These are phyloP conservation scores for Corynorhinus townsendii DNA, from an alignment of 2,113 vertebrate genomes.

Conservation along the genomic window DNA sequence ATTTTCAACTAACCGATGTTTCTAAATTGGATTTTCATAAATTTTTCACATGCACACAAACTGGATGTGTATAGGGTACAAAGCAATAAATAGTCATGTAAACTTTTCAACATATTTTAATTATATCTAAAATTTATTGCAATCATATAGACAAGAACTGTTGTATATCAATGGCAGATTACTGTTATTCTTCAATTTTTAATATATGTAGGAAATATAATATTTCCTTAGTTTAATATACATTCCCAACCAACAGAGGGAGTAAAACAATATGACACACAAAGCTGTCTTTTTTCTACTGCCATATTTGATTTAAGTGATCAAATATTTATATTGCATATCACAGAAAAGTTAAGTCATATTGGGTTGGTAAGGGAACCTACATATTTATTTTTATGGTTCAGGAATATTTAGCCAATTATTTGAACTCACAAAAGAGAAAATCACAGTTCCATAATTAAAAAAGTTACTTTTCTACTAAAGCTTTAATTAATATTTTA, in stretches of 20 bases:
- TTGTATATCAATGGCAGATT: not conserved
- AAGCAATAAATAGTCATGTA: not conserved
- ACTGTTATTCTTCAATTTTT: not conserved
- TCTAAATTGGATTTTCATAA: not conserved
- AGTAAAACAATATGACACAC: not conserved
- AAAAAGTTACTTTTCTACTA: slow-evolving; percentile 5
- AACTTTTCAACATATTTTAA: not conserved
- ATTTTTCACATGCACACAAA: not conserved
- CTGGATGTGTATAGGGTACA: not conserved
- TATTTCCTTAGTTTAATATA: not conserved
- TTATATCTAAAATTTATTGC: not conserved
- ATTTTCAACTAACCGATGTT: not conserved
- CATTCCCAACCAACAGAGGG: not conserved
- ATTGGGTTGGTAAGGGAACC: not conserved
- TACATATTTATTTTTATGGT: not conserved
- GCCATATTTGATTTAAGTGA: not conserved
- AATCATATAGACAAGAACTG: not conserved
- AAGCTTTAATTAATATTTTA: not conserved
- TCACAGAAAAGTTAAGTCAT: not conserved
- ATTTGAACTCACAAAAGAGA: not conserved
- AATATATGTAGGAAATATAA: not conserved
- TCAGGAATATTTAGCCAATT: not conserved
- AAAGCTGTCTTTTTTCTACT: slow-evolving; percentile 33
- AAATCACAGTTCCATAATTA: not conserved
- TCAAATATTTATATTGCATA: not conserved